Evolutionary conservation across 30 jellyfish, hydroid and myxozoan species (phyloP).

Genomic region (Turritopsis dohrnii): DNA sequence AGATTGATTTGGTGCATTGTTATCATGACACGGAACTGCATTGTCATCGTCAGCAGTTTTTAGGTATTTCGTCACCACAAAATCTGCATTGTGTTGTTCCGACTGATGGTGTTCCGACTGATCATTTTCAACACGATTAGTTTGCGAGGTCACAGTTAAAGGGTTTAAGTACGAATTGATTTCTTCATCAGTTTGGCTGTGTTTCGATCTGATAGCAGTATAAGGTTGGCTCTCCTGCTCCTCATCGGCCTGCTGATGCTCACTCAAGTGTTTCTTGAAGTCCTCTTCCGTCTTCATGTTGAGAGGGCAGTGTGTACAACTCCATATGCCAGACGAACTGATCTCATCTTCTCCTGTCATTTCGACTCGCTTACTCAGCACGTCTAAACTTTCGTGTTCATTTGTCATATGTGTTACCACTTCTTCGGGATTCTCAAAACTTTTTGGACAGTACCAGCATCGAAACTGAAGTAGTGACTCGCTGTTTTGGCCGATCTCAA

Average conservation of each 20-base stretch:
- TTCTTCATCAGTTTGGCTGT: background rate
- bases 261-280: conserved; percentile 23
- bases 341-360: conserved; percentile 27
- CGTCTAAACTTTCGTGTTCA: conserved; percentile 32
- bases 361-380: conserved; percentile 40
- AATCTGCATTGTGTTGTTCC: background rate
- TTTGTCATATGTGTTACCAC: conserved; percentile 40
- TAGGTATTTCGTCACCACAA: conserved; percentile 14
- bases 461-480: conserved; percentile 23
- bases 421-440: conserved; percentile 30
- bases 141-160: background rate
- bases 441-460: conserved; percentile 32
- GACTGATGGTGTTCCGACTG: too few species aligned
- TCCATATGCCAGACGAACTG: conserved; percentile 38
- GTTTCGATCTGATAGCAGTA: background rate
- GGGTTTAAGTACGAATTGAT: background rate
- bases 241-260: background rate
- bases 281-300: conserved; percentile 26
- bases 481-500: conserved; percentile 1
- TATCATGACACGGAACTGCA: too few species aligned
- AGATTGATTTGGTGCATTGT: background rate
- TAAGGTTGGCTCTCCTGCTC: too few species aligned
- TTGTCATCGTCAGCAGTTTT: conserved; percentile 3
- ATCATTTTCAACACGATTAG: background rate
- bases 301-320: conserved; percentile 37